Evolutionary conservation across 37 sponge, comb jelly and placozoan species (phyloP), one percentile per base, ranked within the genome.

Genomic region (Aplysina aerophoba): DNA sequence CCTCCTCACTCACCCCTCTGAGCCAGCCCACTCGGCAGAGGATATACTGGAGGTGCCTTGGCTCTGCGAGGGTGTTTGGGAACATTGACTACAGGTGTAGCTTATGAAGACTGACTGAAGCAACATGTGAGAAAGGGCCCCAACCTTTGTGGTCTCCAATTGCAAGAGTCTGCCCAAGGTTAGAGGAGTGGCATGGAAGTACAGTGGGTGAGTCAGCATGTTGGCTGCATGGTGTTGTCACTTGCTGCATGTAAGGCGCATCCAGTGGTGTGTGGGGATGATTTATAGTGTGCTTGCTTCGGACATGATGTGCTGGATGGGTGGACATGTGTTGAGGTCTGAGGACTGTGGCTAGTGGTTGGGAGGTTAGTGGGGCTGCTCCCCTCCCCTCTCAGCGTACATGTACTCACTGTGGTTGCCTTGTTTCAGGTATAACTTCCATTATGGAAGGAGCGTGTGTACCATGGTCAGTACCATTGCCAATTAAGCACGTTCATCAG

Each of bases 151-250:
- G 24, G 39, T 62, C 55, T n/a, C 30, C 30, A n/a, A 44, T 44
- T n/a, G n/a, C n/a, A 30, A 50, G 40, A 41, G 41, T 39, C 33
- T 39, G 39, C 35, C 21, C 34, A 36, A 61, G 15, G 63, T 81
- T 19, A 59, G 39, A 22, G 82, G 82, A 17, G 63, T 81, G 5
- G 59, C 24, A 0, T 81, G 82, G 82, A 28, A 22, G 21, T 81
- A 59, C 63, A 81, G 34, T 30, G 82, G 62, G 4, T 81, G 62
- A 61, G 82, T 59, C n/a, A 63, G 63, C 11, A 30, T 59, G 8
- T 39, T 62, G 37, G 4, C 34, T 27, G 12, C 27, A 14, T 14
- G 34, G n/a, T n/a, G n/a, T n/a, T n/a, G n/a, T n/a, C n/a, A n/a
- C n/a, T n/a, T n/a, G n/a, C n/a, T n/a, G n/a, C n/a, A n/a, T n/a